A percentile compares a stretch with the other conserved stretches of the same genome.
These are phyloP conservation scores for Drosophila nasuta DNA, from an alignment of 1,140 invertebrate genomes.

Conservation along the genomic window DNA sequence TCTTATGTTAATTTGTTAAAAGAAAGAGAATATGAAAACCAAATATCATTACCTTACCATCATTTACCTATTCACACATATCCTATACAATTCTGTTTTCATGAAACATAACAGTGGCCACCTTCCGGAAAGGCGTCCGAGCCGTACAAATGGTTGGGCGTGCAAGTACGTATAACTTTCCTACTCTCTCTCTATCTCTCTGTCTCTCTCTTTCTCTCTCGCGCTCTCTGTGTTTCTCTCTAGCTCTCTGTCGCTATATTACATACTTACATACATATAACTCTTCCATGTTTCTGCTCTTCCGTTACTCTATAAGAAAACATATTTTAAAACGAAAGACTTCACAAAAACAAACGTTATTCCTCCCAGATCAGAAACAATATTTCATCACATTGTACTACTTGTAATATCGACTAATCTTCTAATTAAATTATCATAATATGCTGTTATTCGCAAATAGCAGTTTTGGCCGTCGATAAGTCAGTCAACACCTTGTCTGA, in stretches of 20 bases:
- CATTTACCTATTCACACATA: constrained; percentile 84
- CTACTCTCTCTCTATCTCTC: constrained; percentile 59
- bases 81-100: constrained; percentile 85
- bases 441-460: constrained; percentile 40
- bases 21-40: constrained; percentile 50
- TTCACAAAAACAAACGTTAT: constrained; percentile 35
- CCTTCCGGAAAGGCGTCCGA: constrained; percentile 99
- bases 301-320: constrained; percentile 65
- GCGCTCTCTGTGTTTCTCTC: constrained; percentile 55
- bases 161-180: constrained; percentile 95
- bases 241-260: constrained; percentile 53
- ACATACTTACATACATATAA: constrained; percentile 40
- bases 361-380: constrained; percentile 18
- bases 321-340: constrained; percentile 38
- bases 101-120: constrained; percentile 92
- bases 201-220: constrained; percentile 60
- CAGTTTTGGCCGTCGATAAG: background rate
- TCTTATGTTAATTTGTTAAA: constrained; percentile 41
- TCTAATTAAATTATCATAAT: constrained; percentile 40
- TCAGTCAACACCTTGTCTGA: background rate
- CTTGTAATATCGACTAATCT: constrained; percentile 26
- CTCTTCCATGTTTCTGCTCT: constrained; percentile 48
- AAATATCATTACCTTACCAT: constrained; percentile 80
- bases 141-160: constrained; percentile 98
- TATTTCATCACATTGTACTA: constrained; percentile 16